Conservation (phyloP, 2,888 invertebrate genomes). For the Melanotus villosus region DNA sequence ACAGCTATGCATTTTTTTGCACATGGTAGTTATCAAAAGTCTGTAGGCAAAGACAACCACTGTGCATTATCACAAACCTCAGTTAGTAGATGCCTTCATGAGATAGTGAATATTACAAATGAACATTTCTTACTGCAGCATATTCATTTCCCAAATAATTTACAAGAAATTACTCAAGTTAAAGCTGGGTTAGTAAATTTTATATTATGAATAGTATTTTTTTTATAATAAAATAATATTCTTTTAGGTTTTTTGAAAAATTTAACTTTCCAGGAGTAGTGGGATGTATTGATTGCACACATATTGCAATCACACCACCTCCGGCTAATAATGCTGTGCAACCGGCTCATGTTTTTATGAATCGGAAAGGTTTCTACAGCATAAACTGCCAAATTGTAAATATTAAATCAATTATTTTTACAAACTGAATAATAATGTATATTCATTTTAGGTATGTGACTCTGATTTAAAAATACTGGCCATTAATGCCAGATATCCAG, state of each 20-base stretch:
- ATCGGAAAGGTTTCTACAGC: neutral
- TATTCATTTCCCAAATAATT: neutral
- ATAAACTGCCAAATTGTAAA: constrained; percentile 2
- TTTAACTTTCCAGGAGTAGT: neutral
- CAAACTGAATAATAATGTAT: neutral
- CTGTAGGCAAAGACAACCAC: neutral
- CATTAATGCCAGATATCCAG: neutral
- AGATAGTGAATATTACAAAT: neutral
- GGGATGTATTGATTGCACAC: neutral
- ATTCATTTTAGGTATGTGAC: neutral
- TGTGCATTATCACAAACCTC: neutral
- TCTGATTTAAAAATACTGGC: neutral
- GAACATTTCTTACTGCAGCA: neutral
- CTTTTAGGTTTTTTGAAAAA: neutral
- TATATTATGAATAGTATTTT: neutral
- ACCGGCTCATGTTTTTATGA: neutral
- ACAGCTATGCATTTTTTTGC: neutral
- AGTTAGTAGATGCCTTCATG: neutral
- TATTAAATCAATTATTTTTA: neutral
- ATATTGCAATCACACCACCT: neutral
- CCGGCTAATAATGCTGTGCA: neutral
- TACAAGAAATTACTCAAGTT: neutral
- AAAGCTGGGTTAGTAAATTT: neutral
- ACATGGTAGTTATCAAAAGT: too few relatives aligned
- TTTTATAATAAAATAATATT: neutral